Conservation (phyloP, 2,113 vertebrate genomes). For the Megaceryle maxima region DNA sequence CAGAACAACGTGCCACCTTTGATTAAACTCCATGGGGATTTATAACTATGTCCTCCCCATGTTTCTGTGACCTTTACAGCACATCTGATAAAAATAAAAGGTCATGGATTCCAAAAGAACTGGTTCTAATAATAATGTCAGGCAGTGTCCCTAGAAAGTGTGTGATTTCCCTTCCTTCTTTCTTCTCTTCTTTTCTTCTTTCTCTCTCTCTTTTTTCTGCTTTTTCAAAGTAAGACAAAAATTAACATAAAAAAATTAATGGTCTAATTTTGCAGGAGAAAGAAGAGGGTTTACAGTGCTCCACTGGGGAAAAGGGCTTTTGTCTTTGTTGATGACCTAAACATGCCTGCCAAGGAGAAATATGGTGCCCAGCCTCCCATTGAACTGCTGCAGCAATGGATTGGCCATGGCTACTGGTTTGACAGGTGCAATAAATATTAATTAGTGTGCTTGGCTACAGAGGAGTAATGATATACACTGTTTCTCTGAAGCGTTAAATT, state of each 20-base stretch:
- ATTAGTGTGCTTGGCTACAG: constrained; percentile 83
- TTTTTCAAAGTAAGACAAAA: constrained; percentile 72
- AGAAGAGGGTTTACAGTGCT: constrained; percentile 64
- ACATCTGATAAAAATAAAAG: constrained; percentile 79
- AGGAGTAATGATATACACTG: constrained; percentile 82
- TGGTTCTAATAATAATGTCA: constrained; percentile 73
- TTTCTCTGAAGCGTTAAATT: constrained; percentile 86
- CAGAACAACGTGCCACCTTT: constrained; percentile 71
- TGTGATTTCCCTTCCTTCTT: constrained; percentile 43
- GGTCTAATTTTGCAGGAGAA: constrained; percentile 78
- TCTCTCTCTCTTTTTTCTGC: background rate
- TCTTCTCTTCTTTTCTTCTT: background rate
- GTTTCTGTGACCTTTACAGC: constrained; percentile 77
- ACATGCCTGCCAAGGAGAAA: constrained; percentile 83
- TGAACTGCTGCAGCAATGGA: constrained; percentile 82
- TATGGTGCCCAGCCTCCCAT: constrained; percentile 80
- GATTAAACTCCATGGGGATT: constrained; percentile 82
- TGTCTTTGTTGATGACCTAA: constrained; percentile 85
- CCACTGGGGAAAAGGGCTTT: constrained; percentile 72
- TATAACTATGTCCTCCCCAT: constrained; percentile 71
- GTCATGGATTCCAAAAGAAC: constrained; percentile 68
- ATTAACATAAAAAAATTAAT: constrained; percentile 78
- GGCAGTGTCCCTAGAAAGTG: constrained; percentile 51
- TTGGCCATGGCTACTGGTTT: constrained; percentile 79
- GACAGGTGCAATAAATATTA: constrained; percentile 90